These are phyloP conservation scores for Syndactyla subalaris DNA, from an alignment of 2,797 vertebrate species.

Conservation along the genomic window DNA sequence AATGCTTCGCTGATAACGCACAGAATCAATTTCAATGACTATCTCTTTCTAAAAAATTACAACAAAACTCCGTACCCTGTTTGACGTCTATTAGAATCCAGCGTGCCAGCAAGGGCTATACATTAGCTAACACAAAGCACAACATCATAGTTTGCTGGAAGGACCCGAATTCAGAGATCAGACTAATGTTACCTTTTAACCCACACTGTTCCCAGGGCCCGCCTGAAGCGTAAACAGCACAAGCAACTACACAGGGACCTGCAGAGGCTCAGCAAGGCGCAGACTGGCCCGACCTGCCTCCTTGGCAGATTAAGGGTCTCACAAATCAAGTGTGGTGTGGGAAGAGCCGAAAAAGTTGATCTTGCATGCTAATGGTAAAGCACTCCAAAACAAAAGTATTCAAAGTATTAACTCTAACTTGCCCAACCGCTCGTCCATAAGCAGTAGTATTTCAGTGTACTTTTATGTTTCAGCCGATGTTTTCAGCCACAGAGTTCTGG, in stretches of 20 bases:
- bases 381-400: neutral
- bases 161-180: neutral
- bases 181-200: neutral
- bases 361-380: neutral
- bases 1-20: conserved; percentile 27
- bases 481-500: neutral
- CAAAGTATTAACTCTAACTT: conserved; percentile 17
- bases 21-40: conserved; percentile 27
- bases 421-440: neutral
- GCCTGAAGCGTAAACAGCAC: conserved; percentile 27
- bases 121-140: neutral
- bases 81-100: neutral
- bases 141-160: neutral
- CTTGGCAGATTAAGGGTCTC: conserved; percentile 11
- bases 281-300: neutral
- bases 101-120: neutral
- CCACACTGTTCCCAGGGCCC: neutral
- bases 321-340: conserved; percentile 1
- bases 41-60: conserved; percentile 7
- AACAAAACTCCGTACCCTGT: neutral
- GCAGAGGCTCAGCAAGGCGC: neutral
- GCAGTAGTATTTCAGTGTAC: neutral
- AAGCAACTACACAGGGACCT: neutral
- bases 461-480: neutral
- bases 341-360: neutral